Conservation (phyloP, 2,797 vertebrate genomes). For the Morelia viridis region DNA sequence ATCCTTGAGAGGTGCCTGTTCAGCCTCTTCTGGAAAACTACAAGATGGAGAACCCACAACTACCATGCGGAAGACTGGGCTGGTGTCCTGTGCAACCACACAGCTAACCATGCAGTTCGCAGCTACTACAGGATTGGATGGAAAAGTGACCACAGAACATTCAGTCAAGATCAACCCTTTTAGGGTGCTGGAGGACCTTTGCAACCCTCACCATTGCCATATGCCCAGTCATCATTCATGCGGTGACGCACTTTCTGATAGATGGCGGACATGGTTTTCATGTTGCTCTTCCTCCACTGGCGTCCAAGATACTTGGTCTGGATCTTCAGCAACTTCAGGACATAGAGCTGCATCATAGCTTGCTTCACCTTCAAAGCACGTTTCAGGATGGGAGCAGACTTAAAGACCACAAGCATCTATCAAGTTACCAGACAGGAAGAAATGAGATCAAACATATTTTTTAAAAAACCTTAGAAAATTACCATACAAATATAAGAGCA, state of each 20-base stretch:
- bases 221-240: constrained; percentile 97
- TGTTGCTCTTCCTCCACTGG: constrained; percentile 98
- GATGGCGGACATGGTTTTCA: constrained; percentile 98
- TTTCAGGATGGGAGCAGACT: constrained; percentile 94
- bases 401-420: constrained; percentile 97
- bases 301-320: constrained; percentile 96
- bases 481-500: neutral
- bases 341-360: constrained; percentile 96
- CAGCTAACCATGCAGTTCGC: neutral
- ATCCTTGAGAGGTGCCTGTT: neutral
- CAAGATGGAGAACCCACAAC: neutral
- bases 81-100: neutral
- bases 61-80: too few relatives aligned
- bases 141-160: neutral
- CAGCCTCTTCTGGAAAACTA: neutral
- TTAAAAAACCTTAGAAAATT: neutral
- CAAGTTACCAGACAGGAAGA: neutral
- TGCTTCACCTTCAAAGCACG: constrained; percentile 94
- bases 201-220: constrained; percentile 84
- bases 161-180: neutral
- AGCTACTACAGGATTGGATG: neutral
- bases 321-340: constrained; percentile 92
- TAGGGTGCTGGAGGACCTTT: neutral
- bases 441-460: neutral
- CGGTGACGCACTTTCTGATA: constrained; percentile 96